Evolutionary conservation across 2,797 vertebrate genomes (phyloP), one percentile per base, ranked within the genome.

Genomic region (Graptemys geographica): DNA sequence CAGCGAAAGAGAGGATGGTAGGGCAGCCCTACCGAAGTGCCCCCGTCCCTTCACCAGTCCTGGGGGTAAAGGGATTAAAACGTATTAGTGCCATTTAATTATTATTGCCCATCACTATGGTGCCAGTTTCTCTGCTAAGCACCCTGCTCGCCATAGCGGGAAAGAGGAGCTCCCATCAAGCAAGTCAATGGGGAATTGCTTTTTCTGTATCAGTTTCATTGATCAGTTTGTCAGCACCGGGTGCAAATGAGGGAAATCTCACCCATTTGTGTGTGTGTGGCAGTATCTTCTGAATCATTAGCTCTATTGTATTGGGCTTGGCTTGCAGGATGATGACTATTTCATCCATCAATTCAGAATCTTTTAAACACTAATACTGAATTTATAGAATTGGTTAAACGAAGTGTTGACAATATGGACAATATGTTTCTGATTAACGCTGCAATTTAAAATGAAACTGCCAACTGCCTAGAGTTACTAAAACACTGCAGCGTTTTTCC

Each of bases 361-460:
- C 87, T 95, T 97, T 97, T 96, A 97, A 98, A 97, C 98, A 96
- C 97, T 96, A 96, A 98, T 97, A 97, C 97, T 97, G 97, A 97
- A 98, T 98, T 98, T 98, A 98, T 98, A 98, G 98, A 98, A 97
- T 98, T 97, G 98, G 98, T 98, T 98, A 98, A 98, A 98, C 85
- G 94, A 97, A 97, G 98, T 98, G 98, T 97, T 98, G 98, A 98
- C 98, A 98, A 97, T 97, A 92, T 88, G 96, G 98, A 98, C 97
- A 97, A 98, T 96, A 96, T 98, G 98, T 98, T 98, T 98, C 98
- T 98, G 98, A 98, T 98, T 98, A 98, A 97, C 96, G 87, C 97
- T 92, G 97, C 88, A 90, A 97, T 98, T 98, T 97, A 82, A 62
- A 93, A 90, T 51, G 94, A 88, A 96, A 92, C 98, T 96, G 98